These are phyloP conservation scores for Motacilla alba DNA, from an alignment of 2,113 vertebrate species.

Conservation along the genomic window DNA sequence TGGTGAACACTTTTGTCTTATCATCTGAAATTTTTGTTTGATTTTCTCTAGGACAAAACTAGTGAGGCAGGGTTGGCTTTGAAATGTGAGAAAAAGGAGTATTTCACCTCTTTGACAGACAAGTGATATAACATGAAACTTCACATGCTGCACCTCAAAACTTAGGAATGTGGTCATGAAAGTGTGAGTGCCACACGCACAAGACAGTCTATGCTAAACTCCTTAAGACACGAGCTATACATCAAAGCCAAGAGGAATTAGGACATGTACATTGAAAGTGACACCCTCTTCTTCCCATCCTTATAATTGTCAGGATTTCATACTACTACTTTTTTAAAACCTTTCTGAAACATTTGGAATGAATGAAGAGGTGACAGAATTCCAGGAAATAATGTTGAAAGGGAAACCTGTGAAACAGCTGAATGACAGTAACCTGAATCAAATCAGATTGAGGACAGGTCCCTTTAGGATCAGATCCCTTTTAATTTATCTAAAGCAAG, in stretches of 20 bases:
- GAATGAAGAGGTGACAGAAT: slow-evolving; percentile 24
- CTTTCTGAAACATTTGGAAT: not conserved
- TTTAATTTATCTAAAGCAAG: slow-evolving; percentile 19
- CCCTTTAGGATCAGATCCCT: not conserved
- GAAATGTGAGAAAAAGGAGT: not conserved
- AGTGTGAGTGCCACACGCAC: not conserved
- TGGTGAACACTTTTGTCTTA: not conserved
- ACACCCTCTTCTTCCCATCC: not conserved
- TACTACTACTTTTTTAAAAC: not conserved
- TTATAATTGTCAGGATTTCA: not conserved
- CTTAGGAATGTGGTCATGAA: not conserved
- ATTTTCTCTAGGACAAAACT: not conserved
- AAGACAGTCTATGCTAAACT: not conserved
- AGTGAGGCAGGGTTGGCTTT: not conserved
- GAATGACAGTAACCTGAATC: slow-evolving; percentile 30
- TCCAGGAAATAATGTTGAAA: slow-evolving; percentile 11
- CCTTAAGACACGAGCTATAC: not conserved
- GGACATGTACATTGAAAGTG: not conserved
- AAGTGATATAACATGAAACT: not conserved
- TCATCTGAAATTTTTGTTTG: not conserved
- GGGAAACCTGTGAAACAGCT: not conserved
- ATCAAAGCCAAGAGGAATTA: slow-evolving; percentile 49
- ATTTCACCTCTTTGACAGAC: not conserved
- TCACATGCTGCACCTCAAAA: not conserved
- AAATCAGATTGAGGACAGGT: not conserved